Evolutionary conservation across 2,797 vertebrate genomes (phyloP), one percentile per base, ranked within the genome.

Genomic region (Oreochromis grahami): DNA sequence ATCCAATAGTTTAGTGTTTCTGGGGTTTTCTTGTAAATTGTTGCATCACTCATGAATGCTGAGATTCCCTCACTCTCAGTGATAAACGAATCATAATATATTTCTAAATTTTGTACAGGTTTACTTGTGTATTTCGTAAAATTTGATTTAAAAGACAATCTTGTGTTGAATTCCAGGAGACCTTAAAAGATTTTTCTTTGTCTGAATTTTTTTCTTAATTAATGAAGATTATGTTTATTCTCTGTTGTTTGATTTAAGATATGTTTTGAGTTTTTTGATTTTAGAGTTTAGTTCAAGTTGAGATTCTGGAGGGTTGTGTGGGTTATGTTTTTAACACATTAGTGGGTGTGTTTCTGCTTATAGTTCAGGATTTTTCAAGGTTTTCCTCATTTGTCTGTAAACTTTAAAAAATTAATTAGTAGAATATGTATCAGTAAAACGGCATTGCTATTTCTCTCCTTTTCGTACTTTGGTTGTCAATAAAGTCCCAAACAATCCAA

Each of bases 301-400:
- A 56, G 53, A 15, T 29, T 56, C 24, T 56, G 24, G 7, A 29
- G 13, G 53, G 1, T 55, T 55, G 53, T 55, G 53, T 55, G 12
- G 53, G 24, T 55, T 55, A 26, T 26, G 7, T 8, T 55, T 26
- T 8, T 55, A 55, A 55, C 1, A 53, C 52, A 53, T 13, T 1
- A 6, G 11, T 53, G 0, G 0, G 0, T 24, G 0, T 53, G 11
- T 53, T 53, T 53, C 52, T 53, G 4, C 0, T 14, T 4, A 24
- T 53, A 26, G 21, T 24, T 53, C 0, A 53, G 51, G 51, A 13
- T 7, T 24, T 53, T 53, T 53, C 6, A 13, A 24, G 51, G 21
- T 24, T 53, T 53, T 24, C 3, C 6, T 53, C 21, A 24, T 53
- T 53, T 0, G 21, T 53, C 6, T 53, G 51, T 53, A 53, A 53